These are phyloP conservation scores for Hippocampus kuda DNA, from an alignment of 2,797 vertebrate species.

Conservation along the genomic window DNA sequence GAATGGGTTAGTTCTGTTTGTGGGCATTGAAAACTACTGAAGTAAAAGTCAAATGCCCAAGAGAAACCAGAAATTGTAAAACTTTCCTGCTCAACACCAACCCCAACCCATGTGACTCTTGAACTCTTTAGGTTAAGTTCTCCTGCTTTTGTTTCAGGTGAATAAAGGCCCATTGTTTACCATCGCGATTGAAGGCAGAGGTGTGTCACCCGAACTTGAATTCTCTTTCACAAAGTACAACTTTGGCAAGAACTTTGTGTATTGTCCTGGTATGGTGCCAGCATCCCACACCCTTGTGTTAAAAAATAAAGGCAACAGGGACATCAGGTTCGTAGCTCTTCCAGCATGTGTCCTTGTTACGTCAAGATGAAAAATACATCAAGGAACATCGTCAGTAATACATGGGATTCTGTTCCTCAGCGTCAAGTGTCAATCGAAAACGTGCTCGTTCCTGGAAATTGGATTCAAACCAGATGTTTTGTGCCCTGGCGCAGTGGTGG, in stretches of 20 bases:
- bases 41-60: too few relatives aligned
- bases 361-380: not conserved
- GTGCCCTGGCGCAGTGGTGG: conserved; percentile 55
- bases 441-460: conserved; percentile 64
- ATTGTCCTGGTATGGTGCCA: conserved; percentile 64
- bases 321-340: conserved; percentile 50
- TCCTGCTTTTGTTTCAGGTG: conserved; percentile 58
- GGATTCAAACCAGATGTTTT: conserved; percentile 59
- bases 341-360: not conserved
- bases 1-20: too few relatives aligned
- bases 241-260: conserved; percentile 77
- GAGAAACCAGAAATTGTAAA: too few relatives aligned
- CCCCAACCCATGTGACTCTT: not conserved
- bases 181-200: conserved; percentile 61
- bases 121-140: not conserved
- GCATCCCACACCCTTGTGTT: conserved; percentile 63
- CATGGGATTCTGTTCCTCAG: conserved; percentile 46
- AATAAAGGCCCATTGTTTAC: conserved; percentile 65
- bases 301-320: conserved; percentile 68
- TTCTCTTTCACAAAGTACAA: conserved; percentile 79
- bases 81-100: not conserved
- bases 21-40: not conserved
- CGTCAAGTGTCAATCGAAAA: conserved; percentile 69
- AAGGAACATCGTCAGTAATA: not conserved
- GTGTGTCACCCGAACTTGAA: conserved; percentile 60